Evolutionary conservation across 2,888 invertebrate species (phyloP).

Genomic region (Podabrus alpinus): DNA sequence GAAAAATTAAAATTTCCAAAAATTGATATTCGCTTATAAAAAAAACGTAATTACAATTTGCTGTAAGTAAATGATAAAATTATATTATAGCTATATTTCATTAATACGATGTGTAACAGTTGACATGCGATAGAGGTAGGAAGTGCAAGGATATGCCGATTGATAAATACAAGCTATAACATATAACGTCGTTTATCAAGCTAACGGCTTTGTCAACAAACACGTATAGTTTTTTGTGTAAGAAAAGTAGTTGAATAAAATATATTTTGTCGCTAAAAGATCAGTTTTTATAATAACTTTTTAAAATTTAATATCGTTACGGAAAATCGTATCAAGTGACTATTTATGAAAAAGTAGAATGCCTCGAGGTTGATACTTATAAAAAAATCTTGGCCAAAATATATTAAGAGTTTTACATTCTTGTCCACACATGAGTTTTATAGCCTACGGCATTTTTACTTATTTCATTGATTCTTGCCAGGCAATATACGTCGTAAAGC

Average conservation of each 20-base stretch:
- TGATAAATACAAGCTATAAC: slow-evolving; percentile 39
- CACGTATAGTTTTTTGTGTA: neutral
- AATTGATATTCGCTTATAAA: neutral
- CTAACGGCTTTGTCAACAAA: slow-evolving; percentile 34
- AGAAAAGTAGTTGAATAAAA: neutral
- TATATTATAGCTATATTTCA: neutral
- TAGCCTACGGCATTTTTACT: slow-evolving; percentile 13
- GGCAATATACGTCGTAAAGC: slow-evolving; percentile 51
- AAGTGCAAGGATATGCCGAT: slow-evolving; percentile 23
- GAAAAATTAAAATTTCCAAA: neutral
- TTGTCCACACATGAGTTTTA: neutral
- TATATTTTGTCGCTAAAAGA: neutral
- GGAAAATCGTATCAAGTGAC: neutral
- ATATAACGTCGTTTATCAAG: slow-evolving; percentile 39
- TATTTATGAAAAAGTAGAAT: neutral
- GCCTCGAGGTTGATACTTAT: neutral
- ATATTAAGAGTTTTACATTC: neutral
- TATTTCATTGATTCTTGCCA: slow-evolving; percentile 49
- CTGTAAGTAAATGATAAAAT: neutral
- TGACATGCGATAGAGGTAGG: neutral
- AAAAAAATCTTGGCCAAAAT: neutral
- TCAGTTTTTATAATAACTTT: neutral
- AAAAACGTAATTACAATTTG: neutral
- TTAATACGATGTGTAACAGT: neutral
- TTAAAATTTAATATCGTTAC: neutral